Evolutionary conservation across 2,113 vertebrate genomes (phyloP).

Genomic region (Grallaria varia): DNA sequence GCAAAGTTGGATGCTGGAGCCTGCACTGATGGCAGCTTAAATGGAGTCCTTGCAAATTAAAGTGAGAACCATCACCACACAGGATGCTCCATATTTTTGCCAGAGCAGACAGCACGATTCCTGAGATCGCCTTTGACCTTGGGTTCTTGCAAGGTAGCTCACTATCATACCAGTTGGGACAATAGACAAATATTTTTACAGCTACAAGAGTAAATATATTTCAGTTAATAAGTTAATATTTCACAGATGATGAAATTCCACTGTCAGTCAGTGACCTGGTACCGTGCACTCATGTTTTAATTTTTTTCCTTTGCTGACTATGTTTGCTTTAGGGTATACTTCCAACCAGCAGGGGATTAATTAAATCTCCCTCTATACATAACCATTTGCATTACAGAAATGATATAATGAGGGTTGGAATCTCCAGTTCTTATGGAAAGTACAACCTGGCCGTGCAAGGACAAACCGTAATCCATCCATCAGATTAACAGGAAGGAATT

Average conservation of each 20-base stretch:
- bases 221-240: slow-evolving; percentile 62
- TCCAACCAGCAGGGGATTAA: slow-evolving; percentile 68
- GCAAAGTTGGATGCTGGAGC: slow-evolving; percentile 49
- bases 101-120: slow-evolving; percentile 25
- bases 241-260: slow-evolving; percentile 59
- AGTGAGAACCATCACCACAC: background rate
- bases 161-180: background rate
- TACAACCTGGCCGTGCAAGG: slow-evolving; percentile 40
- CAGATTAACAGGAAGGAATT: slow-evolving; percentile 55
- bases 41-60: slow-evolving; percentile 13
- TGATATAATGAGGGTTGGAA: slow-evolving; percentile 52
- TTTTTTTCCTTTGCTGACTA: slow-evolving; percentile 17
- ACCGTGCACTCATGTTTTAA: slow-evolving; percentile 3
- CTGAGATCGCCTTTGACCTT: slow-evolving; percentile 46
- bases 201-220: slow-evolving; percentile 36
- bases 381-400: slow-evolving; percentile 64
- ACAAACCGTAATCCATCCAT: slow-evolving; percentile 59
- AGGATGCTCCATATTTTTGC: background rate
- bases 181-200: slow-evolving; percentile 62
- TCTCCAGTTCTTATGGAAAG: slow-evolving; percentile 52
- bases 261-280: slow-evolving; percentile 49
- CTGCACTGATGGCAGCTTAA: slow-evolving; percentile 24
- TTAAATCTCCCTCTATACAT: slow-evolving; percentile 56
- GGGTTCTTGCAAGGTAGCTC: slow-evolving; percentile 14
- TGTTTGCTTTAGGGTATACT: slow-evolving; percentile 59